Evolutionary conservation across 64 coral and sea anemone species (phyloP).

Genomic region (Acropora tenuis): DNA sequence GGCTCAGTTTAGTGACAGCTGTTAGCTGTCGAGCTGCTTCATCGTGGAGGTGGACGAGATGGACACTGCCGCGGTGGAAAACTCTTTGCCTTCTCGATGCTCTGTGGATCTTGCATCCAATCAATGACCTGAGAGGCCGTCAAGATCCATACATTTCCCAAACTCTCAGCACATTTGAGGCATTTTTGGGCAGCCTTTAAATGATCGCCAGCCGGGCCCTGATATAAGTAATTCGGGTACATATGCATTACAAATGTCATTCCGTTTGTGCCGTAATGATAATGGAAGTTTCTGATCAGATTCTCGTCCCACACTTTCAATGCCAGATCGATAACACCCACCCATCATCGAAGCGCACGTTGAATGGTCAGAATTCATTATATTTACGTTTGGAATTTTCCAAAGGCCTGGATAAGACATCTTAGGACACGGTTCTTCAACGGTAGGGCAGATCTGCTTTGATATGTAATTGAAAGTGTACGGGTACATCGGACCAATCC

Average conservation of each 20-base stretch:
- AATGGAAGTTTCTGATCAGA: constrained; percentile 28
- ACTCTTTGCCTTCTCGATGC: constrained; percentile 51
- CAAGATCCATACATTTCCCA: constrained; percentile 81
- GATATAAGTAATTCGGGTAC: constrained; percentile 60
- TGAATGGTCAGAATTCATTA: constrained; percentile 72
- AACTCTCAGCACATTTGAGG: constrained; percentile 43
- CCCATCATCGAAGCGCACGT: constrained; percentile 87
- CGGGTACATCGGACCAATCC: constrained; percentile 73
- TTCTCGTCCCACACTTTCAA: constrained; percentile 65
- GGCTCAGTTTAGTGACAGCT: constrained; percentile 68
- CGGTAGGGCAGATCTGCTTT: constrained; percentile 63
- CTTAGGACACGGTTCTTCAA: constrained; percentile 47
- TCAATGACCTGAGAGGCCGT: constrained; percentile 69
- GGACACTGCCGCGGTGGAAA: constrained; percentile 79
- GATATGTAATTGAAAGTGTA: constrained; percentile 78
- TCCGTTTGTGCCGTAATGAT: constrained; percentile 67
- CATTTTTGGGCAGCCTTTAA: constrained; percentile 73
- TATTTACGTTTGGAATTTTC: constrained; percentile 79
- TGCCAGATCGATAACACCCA: constrained; percentile 52
- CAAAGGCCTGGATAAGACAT: constrained; percentile 86
- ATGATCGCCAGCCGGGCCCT: constrained; percentile 36
- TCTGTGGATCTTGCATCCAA: constrained; percentile 83
- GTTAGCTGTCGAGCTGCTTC: constrained; percentile 15
- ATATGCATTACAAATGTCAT: constrained; percentile 80
- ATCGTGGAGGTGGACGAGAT: constrained; percentile 66